A percentile compares a stretch with the other conserved stretches of the same genome.
phyloP scores from a whole-genome alignment of 2,113 vertebrate genomes.

The Chaenocephalus aceratus region DNA sequence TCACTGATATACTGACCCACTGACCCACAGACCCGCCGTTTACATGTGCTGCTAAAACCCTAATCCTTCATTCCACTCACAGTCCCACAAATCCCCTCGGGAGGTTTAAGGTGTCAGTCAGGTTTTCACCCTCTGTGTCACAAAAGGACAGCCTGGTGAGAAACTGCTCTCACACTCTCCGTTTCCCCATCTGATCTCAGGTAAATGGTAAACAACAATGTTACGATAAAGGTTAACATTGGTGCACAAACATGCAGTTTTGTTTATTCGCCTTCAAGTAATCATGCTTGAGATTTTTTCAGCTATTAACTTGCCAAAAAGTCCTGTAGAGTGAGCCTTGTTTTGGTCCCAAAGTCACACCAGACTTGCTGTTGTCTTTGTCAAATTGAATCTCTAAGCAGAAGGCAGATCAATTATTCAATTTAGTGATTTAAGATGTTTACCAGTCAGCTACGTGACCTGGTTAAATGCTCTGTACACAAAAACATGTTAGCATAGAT shows the following conservation, averaged over 20 bases:
- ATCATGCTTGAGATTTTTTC: neutral
- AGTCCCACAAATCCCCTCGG: constrained; percentile 76
- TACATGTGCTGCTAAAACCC: constrained; percentile 70
- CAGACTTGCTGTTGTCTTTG: neutral
- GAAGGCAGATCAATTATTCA: constrained; percentile 44
- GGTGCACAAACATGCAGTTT: neutral
- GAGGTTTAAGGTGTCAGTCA: constrained; percentile 68
- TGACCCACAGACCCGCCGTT: constrained; percentile 84
- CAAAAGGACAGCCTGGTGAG: constrained; percentile 45
- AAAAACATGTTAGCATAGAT: constrained; percentile 1
- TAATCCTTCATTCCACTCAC: constrained; percentile 80
- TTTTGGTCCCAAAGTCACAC: neutral
- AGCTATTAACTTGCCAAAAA: neutral
- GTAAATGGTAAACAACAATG: constrained; percentile 48
- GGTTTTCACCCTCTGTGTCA: constrained; percentile 49
- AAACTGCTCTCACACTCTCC: constrained; percentile 47
- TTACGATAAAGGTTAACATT: constrained; percentile 1
- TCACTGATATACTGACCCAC: constrained; percentile 90
- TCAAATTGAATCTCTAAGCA: constrained; percentile 32
- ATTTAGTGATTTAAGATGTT: constrained; percentile 31
- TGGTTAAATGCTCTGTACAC: neutral
- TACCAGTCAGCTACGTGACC: neutral
- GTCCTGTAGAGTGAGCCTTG: neutral
- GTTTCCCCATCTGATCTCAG: neutral
- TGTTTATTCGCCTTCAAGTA: neutral